Percentiles rank a stretch among this genome's conserved stretches.
Evolutionary conservation across 2,113 vertebrate genomes (phyloP).

Genomic region (Esox niger): DNA sequence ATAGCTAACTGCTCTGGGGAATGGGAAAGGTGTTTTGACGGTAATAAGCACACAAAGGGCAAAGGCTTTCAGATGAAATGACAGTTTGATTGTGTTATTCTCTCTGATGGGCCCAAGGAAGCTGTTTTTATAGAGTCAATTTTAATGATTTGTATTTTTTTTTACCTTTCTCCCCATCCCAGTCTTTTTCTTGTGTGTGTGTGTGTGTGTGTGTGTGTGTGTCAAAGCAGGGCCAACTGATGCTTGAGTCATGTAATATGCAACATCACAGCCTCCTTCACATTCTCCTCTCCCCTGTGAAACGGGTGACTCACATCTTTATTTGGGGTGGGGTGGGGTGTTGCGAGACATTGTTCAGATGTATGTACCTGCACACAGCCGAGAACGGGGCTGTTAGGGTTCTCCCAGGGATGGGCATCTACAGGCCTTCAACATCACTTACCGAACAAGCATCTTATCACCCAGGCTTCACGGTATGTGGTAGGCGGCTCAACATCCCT

Average conservation of each 20-base stretch:
- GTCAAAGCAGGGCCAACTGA: conserved; percentile 23
- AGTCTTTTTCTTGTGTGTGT: background rate
- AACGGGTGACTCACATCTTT: too few species aligned
- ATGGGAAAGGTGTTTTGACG: background rate
- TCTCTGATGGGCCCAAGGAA: background rate
- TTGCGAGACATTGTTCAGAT: too few species aligned
- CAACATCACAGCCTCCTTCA: conserved; percentile 11
- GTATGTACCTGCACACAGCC: too few species aligned
- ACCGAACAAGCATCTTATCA: too few species aligned
- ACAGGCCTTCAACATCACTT: too few species aligned
- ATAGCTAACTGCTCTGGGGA: too few species aligned
- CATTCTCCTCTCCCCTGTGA: background rate
- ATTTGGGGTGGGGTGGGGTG: too few species aligned
- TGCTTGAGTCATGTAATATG: conserved; percentile 21
- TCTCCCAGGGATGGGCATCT: too few species aligned
- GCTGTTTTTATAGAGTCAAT: background rate
- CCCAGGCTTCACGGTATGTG: too few species aligned
- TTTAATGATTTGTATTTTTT: background rate
- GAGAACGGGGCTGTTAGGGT: too few species aligned
- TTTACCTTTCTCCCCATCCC: background rate
- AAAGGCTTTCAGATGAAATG: background rate
- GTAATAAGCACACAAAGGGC: background rate
- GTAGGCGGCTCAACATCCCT: too few species aligned
- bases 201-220: background rate
- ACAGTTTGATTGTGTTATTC: background rate